Evolutionary conservation across 2,113 vertebrate species (phyloP).

Genomic region (Andinoacara biseriatus): DNA sequence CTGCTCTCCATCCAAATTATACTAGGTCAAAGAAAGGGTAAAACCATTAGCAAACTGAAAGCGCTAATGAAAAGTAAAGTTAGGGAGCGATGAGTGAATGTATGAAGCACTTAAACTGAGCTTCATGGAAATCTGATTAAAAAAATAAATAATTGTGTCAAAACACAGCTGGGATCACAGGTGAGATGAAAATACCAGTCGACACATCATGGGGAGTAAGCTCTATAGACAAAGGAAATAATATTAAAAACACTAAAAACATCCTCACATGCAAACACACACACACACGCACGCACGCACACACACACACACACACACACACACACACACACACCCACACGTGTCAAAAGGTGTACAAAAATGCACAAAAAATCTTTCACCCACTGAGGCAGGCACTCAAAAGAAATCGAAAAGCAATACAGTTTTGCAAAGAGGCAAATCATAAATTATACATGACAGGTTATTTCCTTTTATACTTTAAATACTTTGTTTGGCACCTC

Average conservation of each 20-base stretch:
- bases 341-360: background rate
- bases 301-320: background rate
- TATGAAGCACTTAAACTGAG: background rate
- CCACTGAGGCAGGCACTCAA: slow-evolving; percentile 6
- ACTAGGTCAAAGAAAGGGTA: slow-evolving; percentile 33
- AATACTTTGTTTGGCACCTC: slow-evolving; percentile 48
- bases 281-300: too few relatives aligned
- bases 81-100: background rate
- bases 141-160: background rate
- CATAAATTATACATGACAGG: slow-evolving; percentile 61
- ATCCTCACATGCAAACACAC: too few relatives aligned
- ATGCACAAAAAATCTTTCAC: slow-evolving; percentile 12
- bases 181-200: background rate
- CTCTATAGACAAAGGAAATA: background rate
- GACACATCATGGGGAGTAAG: background rate
- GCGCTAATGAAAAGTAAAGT: background rate
- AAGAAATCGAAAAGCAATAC: slow-evolving; percentile 12
- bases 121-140: background rate
- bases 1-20: slow-evolving; percentile 45
- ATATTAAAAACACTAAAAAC: background rate
- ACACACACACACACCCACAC: background rate
- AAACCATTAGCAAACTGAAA: slow-evolving; percentile 25
- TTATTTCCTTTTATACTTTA: slow-evolving; percentile 52
- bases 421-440: slow-evolving; percentile 28
- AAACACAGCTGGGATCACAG: background rate